Percentiles rank a stretch among this genome's conserved stretches.
These are phyloP conservation scores for Montipora capricornis DNA, from an alignment of 64 coral and sea anemone species.

Conservation along the genomic window DNA sequence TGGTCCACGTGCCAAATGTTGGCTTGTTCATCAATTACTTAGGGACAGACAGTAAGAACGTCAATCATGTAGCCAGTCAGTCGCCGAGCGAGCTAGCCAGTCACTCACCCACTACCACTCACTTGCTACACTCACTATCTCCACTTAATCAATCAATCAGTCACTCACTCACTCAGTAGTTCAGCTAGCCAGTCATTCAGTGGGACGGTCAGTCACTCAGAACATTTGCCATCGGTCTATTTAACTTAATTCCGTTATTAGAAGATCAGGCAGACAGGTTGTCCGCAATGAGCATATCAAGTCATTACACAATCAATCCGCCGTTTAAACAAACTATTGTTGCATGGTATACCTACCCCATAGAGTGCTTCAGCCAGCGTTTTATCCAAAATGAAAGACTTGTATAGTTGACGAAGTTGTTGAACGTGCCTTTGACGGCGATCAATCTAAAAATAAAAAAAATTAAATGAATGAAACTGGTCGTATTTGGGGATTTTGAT, in stretches of 20 bases:
- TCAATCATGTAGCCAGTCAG: not conserved
- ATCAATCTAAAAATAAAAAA: conserved; percentile 7
- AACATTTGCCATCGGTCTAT: no score
- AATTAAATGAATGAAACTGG: not conserved
- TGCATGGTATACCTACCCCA: not conserved
- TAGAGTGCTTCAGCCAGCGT: conserved; percentile 20
- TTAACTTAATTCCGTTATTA: no score
- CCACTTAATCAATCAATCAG: not conserved
- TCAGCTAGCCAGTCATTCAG: not conserved
- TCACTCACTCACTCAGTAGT: not conserved
- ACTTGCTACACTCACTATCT: no score
- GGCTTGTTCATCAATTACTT: no score
- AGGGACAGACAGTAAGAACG: no score
- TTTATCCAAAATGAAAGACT: conserved; percentile 33
- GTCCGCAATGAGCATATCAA: no score
- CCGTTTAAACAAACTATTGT: not conserved
- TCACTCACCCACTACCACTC: not conserved
- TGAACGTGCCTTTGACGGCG: conserved; percentile 35
- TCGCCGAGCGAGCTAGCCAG: not conserved
- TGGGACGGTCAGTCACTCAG: no score
- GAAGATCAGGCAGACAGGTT: no score
- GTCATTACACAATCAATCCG: not conserved
- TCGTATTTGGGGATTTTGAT: no score
- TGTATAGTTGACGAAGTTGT: conserved; percentile 41
- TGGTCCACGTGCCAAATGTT: no score